Evolutionary conservation across 2,888 invertebrate species (phyloP).

Genomic region (Apodemia mormo): DNA sequence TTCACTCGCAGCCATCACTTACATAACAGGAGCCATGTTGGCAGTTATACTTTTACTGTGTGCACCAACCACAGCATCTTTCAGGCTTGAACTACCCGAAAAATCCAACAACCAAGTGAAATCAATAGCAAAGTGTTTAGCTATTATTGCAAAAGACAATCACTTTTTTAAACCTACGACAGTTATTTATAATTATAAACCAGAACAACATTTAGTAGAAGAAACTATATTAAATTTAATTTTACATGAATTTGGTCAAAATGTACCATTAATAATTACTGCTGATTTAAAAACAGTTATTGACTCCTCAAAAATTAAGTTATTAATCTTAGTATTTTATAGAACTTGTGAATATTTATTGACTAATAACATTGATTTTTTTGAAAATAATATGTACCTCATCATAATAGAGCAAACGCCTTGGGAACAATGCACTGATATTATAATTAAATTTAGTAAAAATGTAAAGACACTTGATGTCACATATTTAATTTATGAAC

Average conservation of each 20-base stretch:
- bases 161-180: conserved; percentile 20
- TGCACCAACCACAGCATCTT: not conserved
- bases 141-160: not conserved
- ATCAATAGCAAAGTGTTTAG: not conserved
- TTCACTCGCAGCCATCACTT: not conserved
- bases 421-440: conserved; percentile 18
- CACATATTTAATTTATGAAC: conserved; percentile 45
- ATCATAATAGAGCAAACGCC: conserved; percentile 24
- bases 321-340: conserved; percentile 24
- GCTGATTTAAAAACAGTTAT: conserved; percentile 26
- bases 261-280: conserved; percentile 29
- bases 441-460: conserved; percentile 39
- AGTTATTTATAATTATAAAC: conserved; percentile 13
- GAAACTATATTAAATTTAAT: not conserved
- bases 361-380: conserved; percentile 12
- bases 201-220: not conserved
- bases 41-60: not conserved
- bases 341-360: conserved; percentile 24
- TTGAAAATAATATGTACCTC: conserved; percentile 25
- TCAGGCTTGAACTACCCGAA: not conserved
- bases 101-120: not conserved
- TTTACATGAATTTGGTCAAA: conserved; percentile 18
- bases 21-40: not conserved
- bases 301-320: conserved; percentile 26
- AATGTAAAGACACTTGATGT: conserved; percentile 44